Conservation (phyloP, 2,797 vertebrate genomes). For the Rousettus madagascariensis region DNA sequence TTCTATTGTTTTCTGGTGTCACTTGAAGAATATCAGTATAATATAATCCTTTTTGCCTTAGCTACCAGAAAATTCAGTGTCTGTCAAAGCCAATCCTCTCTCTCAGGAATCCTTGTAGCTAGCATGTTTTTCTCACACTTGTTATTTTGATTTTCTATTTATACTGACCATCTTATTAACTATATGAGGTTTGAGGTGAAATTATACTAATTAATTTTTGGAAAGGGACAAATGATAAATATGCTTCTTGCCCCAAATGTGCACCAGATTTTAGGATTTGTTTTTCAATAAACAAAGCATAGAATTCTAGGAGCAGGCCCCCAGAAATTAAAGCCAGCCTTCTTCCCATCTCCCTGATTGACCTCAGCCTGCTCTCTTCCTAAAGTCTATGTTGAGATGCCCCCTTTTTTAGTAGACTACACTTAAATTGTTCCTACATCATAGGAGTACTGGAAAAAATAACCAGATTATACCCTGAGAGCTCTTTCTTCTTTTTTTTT, state of each 20-base stretch:
- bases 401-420: background rate
- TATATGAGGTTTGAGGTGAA: background rate
- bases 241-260: background rate
- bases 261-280: background rate
- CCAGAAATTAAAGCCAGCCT: background rate
- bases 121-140: background rate
- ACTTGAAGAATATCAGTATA: background rate
- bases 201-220: background rate
- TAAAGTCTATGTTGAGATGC: background rate
- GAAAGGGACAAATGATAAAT: background rate
- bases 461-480: background rate
- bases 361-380: background rate
- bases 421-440: slow-evolving; percentile 6
- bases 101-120: background rate
- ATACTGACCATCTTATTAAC: background rate
- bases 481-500: background rate
- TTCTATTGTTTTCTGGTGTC: slow-evolving; percentile 10
- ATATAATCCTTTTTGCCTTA: background rate
- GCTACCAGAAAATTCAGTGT: background rate
- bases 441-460: background rate
- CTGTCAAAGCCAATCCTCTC: background rate
- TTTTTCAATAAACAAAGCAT: background rate
- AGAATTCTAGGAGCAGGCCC: background rate
- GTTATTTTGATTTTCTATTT: slow-evolving; percentile 13
- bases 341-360: background rate